Conservation (phyloP, 2,797 vertebrate genomes). For the Agapornis canus region DNA sequence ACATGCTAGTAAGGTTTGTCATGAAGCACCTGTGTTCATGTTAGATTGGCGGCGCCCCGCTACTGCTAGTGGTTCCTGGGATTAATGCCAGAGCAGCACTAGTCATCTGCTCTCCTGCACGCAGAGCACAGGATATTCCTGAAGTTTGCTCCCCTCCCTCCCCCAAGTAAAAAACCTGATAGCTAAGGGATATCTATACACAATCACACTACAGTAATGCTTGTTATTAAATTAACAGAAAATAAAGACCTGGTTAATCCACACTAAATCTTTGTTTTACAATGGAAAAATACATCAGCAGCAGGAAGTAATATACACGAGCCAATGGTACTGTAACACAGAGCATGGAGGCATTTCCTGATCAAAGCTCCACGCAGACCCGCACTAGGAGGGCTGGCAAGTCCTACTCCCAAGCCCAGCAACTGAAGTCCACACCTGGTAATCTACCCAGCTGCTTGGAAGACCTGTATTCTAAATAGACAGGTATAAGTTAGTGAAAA, state of each 20-base stretch:
- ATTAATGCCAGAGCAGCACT: conserved; percentile 85
- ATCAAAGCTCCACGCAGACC: conserved; percentile 80
- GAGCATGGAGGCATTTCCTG: conserved; percentile 79
- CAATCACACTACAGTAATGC: conserved; percentile 98
- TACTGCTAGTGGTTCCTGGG: conserved; percentile 92
- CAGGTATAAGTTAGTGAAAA: conserved; percentile 79
- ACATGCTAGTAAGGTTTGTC: conserved; percentile 92
- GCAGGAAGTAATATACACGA: conserved; percentile 91
- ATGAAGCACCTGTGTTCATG: conserved; percentile 95
- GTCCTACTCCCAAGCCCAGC: conserved; percentile 78
- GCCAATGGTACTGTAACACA: conserved; percentile 83
- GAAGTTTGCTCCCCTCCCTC: conserved; percentile 77
- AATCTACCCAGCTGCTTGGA: conserved; percentile 83
- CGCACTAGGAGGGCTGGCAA: conserved; percentile 79
- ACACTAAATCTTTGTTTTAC: conserved; percentile 86
- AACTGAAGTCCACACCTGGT: conserved; percentile 78
- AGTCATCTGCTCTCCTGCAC: conserved; percentile 80
- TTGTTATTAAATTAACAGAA: conserved; percentile 90
- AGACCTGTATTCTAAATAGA: conserved; percentile 84
- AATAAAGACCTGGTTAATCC: conserved; percentile 93
- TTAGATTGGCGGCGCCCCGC: conserved; percentile 80
- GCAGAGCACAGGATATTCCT: conserved; percentile 85
- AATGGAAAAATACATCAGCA: conserved; percentile 90
- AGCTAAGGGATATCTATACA: conserved; percentile 84
- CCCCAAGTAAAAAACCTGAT: conserved; percentile 73